Percentiles rank a stretch among this genome's conserved stretches.
These are phyloP conservation scores for Scortum barcoo DNA, from an alignment of 2,113 vertebrate genomes.

Conservation along the genomic window DNA sequence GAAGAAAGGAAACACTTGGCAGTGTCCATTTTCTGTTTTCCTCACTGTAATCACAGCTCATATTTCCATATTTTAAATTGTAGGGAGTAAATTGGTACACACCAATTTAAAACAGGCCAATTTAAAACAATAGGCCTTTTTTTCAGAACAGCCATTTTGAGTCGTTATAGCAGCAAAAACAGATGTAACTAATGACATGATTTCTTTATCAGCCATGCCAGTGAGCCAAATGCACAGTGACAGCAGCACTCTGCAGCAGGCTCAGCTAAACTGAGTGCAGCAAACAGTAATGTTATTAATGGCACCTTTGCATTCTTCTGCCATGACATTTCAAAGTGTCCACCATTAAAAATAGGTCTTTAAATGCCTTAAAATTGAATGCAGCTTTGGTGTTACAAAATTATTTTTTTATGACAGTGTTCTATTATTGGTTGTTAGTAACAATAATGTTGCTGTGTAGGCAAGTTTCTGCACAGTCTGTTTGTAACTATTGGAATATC, in stretches of 20 bases:
- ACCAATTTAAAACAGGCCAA: neutral
- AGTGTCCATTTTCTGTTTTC: neutral
- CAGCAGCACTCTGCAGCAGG: no score
- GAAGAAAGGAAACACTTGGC: neutral
- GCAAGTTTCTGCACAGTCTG: neutral
- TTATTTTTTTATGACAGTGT: neutral
- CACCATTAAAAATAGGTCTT: neutral
- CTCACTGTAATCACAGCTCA: neutral
- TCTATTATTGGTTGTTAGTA: neutral
- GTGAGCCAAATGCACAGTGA: no score
- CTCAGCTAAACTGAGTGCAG: neutral
- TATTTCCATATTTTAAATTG: slow-evolving; percentile 1
- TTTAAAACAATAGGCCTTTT: neutral
- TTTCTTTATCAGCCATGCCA: slow-evolving; percentile 6
- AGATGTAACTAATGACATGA: neutral
- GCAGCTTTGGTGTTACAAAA: neutral
- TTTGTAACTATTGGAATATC: no score
- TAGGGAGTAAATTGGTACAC: neutral
- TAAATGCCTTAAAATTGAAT: neutral
- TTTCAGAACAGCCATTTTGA: neutral
- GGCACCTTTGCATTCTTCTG: neutral
- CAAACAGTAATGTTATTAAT: neutral
- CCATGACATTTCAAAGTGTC: slow-evolving; percentile 1
- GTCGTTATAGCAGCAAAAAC: neutral
- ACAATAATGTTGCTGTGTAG: neutral